A percentile compares a stretch with the other conserved stretches of the same genome.
Evolutionary conservation across 2,113 vertebrate species (phyloP).

Genomic region (Spea multiplicata): DNA sequence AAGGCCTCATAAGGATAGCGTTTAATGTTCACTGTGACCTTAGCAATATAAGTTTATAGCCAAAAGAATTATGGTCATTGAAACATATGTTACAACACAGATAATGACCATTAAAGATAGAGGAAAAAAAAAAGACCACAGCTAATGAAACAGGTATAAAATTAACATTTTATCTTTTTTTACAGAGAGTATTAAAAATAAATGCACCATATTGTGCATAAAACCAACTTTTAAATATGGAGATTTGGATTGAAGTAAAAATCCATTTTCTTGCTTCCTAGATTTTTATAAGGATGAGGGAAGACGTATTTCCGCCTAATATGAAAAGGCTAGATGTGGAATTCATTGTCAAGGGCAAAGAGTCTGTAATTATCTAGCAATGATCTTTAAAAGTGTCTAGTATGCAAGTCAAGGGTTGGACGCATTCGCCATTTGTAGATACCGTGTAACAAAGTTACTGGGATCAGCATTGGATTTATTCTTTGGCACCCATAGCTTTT

Average conservation of each 20-base stretch:
- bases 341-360: neutral
- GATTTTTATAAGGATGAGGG: neutral
- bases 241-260: neutral
- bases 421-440: no score
- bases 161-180: constrained; percentile 34
- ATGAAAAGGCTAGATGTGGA: neutral
- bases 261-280: neutral
- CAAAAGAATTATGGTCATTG: constrained; percentile 42
- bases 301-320: neutral
- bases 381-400: neutral
- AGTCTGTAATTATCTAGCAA: neutral
- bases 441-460: no score
- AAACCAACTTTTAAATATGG: constrained; percentile 13
- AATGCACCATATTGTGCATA: constrained; percentile 30
- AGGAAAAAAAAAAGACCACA: constrained; percentile 26
- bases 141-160: constrained; percentile 47
- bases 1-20: constrained; percentile 25
- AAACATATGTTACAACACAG: constrained; percentile 42
- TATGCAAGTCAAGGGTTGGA: no score
- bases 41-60: constrained; percentile 44
- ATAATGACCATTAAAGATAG: constrained; percentile 45
- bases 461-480: no score
- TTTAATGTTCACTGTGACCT: constrained; percentile 37
- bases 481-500: no score
- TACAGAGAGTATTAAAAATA: constrained; percentile 31